Evolutionary conservation across 2,797 vertebrate genomes (phyloP), one percentile per base, ranked within the genome.

Genomic region (Pseudochromis fuscus): DNA sequence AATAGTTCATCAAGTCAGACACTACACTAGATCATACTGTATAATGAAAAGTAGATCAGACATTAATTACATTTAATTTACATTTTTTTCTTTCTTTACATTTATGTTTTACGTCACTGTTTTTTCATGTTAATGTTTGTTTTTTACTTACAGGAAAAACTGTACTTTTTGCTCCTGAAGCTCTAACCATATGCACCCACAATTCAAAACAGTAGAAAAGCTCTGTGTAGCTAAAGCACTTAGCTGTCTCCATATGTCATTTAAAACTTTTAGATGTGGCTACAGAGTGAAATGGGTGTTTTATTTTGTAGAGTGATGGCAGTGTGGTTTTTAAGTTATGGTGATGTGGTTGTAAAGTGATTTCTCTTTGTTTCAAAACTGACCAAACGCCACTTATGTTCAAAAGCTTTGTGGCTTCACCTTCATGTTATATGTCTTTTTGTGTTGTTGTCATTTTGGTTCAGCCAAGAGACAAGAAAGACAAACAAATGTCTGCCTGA

Each of bases 261-360:
- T 51, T 28, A 30, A 72, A 52, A 12, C 30, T 52, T 66, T 58
- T 7, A 25, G 25, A 77, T 77, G 69, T 56, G 70, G 79, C 69
- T 50, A n/a, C 23, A 37, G 51, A 63, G 60, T 44, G 53, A 30
- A 7, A 21, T 48, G 16, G 15, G 8, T 49, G 18, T 50, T 75
- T 63, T 63, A 4, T 52, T 67, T 13, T 62, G 35, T 12, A 28
- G 37, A 48, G 19, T 37, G 35, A 55, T 56, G 48, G 13, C 15
- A 21, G 16, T 77, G 65, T 37, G 74, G 77, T 75, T 59, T 4
- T 40, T 27, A 31, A 81, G 45, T 71, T 63, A 59, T 63, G 57
- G 3, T 11, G 13, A 25, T 75, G 59, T 68, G 79, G 60, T 46
- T 59, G 21, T 45, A 59, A 15, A 73, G 52, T 62, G 58, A 59